Percentiles rank a stretch among this genome's conserved stretches.
Evolutionary conservation across 2,888 invertebrate genomes (phyloP).

Genomic region (Tribolium freemani): DNA sequence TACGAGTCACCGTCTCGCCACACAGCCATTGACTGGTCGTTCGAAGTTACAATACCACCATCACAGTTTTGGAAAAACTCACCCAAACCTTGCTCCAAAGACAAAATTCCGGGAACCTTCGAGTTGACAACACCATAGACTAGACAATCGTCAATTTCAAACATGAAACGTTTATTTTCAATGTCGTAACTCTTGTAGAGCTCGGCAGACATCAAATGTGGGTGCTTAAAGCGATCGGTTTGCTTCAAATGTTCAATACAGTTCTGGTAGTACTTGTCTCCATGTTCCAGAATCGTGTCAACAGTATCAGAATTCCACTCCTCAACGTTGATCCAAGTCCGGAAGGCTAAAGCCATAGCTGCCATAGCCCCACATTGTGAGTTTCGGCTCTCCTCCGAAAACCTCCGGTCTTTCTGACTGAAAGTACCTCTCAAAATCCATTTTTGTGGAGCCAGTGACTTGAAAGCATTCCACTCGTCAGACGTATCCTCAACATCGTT

Average conservation of each 20-base stretch:
- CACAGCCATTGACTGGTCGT: conserved; percentile 71
- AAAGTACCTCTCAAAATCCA: conserved; percentile 66
- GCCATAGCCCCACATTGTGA: conserved; percentile 68
- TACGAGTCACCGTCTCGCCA: conserved; percentile 69
- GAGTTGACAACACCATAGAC: conserved; percentile 60
- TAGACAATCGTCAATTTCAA: conserved; percentile 61
- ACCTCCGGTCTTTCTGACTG: conserved; percentile 60
- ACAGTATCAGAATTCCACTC: conserved; percentile 64
- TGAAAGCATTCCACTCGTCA: conserved; percentile 64
- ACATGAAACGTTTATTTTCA: conserved; percentile 57
- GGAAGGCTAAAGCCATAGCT: conserved; percentile 63
- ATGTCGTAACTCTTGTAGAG: conserved; percentile 62
- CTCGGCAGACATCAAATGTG: conserved; percentile 61
- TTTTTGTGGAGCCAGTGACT: conserved; percentile 54
- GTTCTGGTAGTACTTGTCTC: conserved; percentile 66
- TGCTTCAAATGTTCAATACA: conserved; percentile 57
- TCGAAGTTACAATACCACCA: conserved; percentile 71
- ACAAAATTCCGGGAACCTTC: conserved; percentile 40
- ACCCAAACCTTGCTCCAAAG: conserved; percentile 49
- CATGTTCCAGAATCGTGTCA: conserved; percentile 66
- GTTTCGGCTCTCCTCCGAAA: conserved; percentile 64
- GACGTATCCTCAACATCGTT: conserved; percentile 59
- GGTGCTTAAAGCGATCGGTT: conserved; percentile 55
- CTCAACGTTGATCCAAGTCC: conserved; percentile 57
- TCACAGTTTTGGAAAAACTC: conserved; percentile 60